These are phyloP conservation scores for Orthosia cruda DNA, from an alignment of 2,888 invertebrate genomes.

Conservation along the genomic window DNA sequence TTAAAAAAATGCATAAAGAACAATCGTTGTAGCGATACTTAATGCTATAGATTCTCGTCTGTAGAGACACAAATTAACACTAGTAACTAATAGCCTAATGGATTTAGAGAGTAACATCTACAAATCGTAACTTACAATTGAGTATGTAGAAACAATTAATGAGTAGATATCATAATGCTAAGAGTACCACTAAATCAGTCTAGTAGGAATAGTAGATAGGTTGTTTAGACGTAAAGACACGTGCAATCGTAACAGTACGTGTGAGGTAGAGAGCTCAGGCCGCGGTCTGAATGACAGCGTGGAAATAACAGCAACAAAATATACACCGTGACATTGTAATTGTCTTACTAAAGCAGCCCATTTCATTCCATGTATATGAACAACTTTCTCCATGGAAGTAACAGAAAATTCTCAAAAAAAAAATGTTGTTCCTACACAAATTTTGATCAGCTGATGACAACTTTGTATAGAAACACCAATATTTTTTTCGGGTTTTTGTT, in stretches of 20 bases:
- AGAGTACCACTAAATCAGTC: conserved; percentile 90
- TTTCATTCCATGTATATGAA: too few relatives aligned
- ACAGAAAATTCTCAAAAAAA: too few relatives aligned
- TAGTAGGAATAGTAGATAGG: conserved; percentile 88
- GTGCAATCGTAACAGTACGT: conserved; percentile 82
- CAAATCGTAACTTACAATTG: conserved; percentile 79
- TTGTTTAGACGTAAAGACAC: conserved; percentile 77
- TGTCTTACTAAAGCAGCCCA: too few relatives aligned
- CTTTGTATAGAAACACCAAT: too few relatives aligned
- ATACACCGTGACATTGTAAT: too few relatives aligned
- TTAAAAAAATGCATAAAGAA: conserved; percentile 83
- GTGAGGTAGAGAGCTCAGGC: conserved; percentile 82
- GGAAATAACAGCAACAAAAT: background rate
- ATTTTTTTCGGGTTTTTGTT: too few relatives aligned
- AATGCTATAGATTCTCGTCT: conserved; percentile 74
- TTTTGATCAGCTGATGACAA: too few relatives aligned
- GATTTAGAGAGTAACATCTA: conserved; percentile 75
- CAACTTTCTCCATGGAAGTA: too few relatives aligned
- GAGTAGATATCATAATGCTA: conserved; percentile 82
- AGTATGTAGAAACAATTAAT: conserved; percentile 77
- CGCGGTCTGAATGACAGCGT: conserved; percentile 64
- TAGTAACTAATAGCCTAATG: conserved; percentile 75
- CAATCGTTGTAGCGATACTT: conserved; percentile 88
- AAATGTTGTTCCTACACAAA: too few relatives aligned
- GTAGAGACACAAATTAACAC: conserved; percentile 70